Conservation (phyloP, 2,888 invertebrate genomes). For the Cylindroiulus punctatus region DNA sequence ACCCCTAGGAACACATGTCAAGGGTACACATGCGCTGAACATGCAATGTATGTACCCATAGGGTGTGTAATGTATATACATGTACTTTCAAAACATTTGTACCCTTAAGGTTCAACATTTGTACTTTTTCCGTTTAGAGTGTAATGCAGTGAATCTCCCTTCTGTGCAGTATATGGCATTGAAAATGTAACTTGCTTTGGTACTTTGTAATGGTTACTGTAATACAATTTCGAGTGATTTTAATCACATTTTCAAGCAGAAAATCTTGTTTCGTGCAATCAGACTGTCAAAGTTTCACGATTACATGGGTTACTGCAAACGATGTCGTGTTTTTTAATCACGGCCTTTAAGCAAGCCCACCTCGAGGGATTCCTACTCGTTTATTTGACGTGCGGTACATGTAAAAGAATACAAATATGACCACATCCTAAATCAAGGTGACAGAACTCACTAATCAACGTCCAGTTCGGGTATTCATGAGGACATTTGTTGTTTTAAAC, state of each 20-base stretch:
- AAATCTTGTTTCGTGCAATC: background rate
- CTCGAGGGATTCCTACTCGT: background rate
- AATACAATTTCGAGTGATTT: background rate
- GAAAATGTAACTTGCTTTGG: background rate
- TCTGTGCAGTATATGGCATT: background rate
- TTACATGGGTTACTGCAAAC: background rate
- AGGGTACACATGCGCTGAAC: too few species aligned
- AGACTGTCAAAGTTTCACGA: background rate
- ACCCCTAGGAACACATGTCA: too few species aligned
- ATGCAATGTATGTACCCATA: too few species aligned
- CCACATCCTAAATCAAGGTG: slow-evolving; percentile 53
- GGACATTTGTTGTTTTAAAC: slow-evolving; percentile 7
- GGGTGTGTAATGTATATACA: too few species aligned
- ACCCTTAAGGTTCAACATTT: too few species aligned
- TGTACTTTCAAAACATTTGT: too few species aligned
- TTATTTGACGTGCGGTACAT: slow-evolving; percentile 19
- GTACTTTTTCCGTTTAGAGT: too few species aligned
- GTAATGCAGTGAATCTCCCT: too few species aligned
- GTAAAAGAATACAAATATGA: slow-evolving; percentile 51
- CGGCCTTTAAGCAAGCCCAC: background rate
- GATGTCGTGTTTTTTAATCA: background rate
- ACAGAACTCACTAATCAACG: slow-evolving; percentile 50
- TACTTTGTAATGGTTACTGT: background rate
- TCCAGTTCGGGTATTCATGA: background rate
- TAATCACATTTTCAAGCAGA: background rate